Base-by-base conservation (phyloP, 2,888 invertebrate genomes). In the Stratiomys singularior region DNA sequence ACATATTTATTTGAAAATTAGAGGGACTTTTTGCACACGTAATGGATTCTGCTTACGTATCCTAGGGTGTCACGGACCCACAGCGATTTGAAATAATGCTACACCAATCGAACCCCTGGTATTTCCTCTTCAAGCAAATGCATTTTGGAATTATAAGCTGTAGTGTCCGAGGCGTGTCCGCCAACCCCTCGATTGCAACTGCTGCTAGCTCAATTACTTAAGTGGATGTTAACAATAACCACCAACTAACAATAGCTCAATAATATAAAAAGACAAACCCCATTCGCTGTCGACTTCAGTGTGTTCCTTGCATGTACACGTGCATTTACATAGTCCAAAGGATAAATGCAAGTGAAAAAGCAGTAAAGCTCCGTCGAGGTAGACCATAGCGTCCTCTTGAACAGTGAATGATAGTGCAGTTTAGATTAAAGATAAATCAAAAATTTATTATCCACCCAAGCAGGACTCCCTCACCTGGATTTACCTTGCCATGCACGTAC, bases 161-260 rank as follows among this genome's bases (percentile, higher is more conserved):
- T 37, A 37, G 9, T 5, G 5, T 5, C 37, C 3, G 3, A 9
- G 37, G 37, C 37, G 37, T 37, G 37, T 5, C 37, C 37, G 9
- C 3, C 3, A 37, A 37, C 37, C 37, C 37, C 37, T 37, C 37
- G 9, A 9, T 37, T 37, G 9, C 37, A 37, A 3, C 9, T 9
- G 37, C 37, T 3, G 37, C 5, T 37, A 52, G 18, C 52, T 52
- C 52, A 52, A 67, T 67, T 67, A 67, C 44, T 37, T 21, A 67
- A 67, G 44, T 37, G n/a, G 44, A 37, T n/a, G 21, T 67, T 46
- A 21, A 18, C 4, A 67, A 67, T 67, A 67, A 67, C 37, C 23
- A 23, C 18, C 67, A 46, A 5, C 21, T 21, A 21, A 21, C 46
- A 5, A 67, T 67, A 44, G 13, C 27, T 67, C 67, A 67, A 27